Evolutionary conservation across 2,113 vertebrate genomes (phyloP), one percentile per base, ranked within the genome.

Genomic region (Saccopteryx bilineata): DNA sequence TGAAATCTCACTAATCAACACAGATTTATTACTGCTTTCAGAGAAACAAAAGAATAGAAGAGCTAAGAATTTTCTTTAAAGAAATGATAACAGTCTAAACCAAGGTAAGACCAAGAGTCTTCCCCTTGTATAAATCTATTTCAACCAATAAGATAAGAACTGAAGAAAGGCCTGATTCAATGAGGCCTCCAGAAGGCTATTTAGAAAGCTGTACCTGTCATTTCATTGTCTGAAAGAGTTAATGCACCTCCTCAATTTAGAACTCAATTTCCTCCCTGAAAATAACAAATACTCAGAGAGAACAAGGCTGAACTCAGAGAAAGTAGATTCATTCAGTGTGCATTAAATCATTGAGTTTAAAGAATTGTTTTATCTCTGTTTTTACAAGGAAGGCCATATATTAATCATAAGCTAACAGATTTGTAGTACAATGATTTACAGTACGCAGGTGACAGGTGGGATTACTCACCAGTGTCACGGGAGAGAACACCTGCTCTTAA

Each of bases 401-500:
- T 90, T 72, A 95, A 82, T 96, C 96, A 90, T 69, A 75, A 93
- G 66, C 60, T 95, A 91, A 95, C 50, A 86, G 74, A 48, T 93
- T 69, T 85, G 66, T 61, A 75, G 75, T 80, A 46, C 2, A 2
- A 66, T 89, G 84, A 94, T 95, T 95, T 93, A 85, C 85, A 31
- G 23, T 50, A 88, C 2, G 48, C 24, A 58, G 31, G 24, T 93
- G 93, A 96, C 93, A 91, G 80, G 74, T 61, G 65, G 75, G 88
- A 87, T 96, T 93, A 81, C 69, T 95, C 39, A 80, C 68, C 23
- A 94, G 69, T 52, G 69, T 91, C 96, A 96, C 89, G 23, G 26
- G 69, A 97, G 88, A 95, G 69, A 96, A 95, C 93, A 95, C 81
- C 94, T 95, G 94, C 52, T 97, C 96, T 83, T 81, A 85, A 84